Conservation (phyloP, 1,140 invertebrate species). For the Venustaconcha ellipsiformis region DNA sequence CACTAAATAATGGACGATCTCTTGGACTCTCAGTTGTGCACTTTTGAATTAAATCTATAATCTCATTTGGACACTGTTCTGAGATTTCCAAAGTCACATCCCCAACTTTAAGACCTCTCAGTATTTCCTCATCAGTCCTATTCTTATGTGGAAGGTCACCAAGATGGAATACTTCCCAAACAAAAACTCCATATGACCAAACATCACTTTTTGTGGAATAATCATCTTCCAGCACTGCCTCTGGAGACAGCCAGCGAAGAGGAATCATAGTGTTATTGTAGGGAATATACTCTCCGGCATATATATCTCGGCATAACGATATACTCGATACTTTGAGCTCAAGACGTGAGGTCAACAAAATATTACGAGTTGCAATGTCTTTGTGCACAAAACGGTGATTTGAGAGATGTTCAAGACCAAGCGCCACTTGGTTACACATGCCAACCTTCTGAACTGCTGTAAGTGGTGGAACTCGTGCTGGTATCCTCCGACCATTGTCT, state of each 20-base stretch:
- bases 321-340: conserved; percentile 87
- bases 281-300: conserved; percentile 82
- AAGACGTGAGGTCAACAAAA: conserved; percentile 85
- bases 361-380: conserved; percentile 94
- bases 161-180: conserved; percentile 66
- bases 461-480: conserved; percentile 70
- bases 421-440: conserved; percentile 78
- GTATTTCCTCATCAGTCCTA: conserved; percentile 70
- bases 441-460: conserved; percentile 79
- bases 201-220: conserved; percentile 70
- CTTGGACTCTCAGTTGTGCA: conserved; percentile 77
- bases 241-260: conserved; percentile 87
- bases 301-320: conserved; percentile 85
- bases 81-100: conserved; percentile 47
- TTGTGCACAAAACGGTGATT: conserved; percentile 82
- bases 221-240: conserved; percentile 85
- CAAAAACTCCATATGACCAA: conserved; percentile 66
- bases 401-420: conserved; percentile 87
- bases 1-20: conserved; percentile 73
- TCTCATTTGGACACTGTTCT: conserved; percentile 66
- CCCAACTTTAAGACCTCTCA: conserved; percentile 72
- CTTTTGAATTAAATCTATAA: conserved; percentile 74
- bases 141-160: conserved; percentile 62
- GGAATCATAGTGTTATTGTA: conserved; percentile 75
- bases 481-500: conserved; percentile 65